phyloP scores from a whole-genome alignment of 37 sponge, comb jelly and placozoan species.

The Haliclona indistincta region DNA sequence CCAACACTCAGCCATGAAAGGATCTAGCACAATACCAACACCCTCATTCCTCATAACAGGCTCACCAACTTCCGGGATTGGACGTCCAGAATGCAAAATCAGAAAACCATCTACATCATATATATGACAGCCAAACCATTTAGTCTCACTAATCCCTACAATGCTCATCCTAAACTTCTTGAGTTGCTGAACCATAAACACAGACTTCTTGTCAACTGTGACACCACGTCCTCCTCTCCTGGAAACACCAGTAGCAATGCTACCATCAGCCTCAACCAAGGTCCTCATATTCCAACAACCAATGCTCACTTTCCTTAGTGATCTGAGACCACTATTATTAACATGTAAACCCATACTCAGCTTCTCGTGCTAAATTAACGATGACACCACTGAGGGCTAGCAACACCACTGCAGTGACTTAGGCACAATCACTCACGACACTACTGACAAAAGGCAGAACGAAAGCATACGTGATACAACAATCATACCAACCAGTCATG shows the following conservation, averaged over 20 bases:
- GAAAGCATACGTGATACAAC: too few species aligned
- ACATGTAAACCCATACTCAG: neutral
- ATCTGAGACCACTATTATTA: too few species aligned
- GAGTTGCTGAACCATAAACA: too few species aligned
- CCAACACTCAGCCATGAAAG: constrained; percentile 1
- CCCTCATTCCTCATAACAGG: constrained; percentile 13
- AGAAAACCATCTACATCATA: constrained; percentile 20
- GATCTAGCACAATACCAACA: constrained; percentile 21
- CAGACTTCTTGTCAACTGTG: too few species aligned
- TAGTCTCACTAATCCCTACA: constrained; percentile 18
- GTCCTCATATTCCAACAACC: too few species aligned
- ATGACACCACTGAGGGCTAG: constrained; percentile 19
- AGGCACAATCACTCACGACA: too few species aligned
- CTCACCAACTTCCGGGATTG: neutral
- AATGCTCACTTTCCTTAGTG: too few species aligned
- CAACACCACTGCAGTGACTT: constrained; percentile 31
- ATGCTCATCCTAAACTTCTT: neutral
- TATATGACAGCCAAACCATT: constrained; percentile 14
- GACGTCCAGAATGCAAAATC: constrained; percentile 9
- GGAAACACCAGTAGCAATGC: too few species aligned
- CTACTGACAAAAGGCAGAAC: constrained; percentile 7
- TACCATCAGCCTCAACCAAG: too few species aligned
- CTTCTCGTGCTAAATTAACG: neutral
- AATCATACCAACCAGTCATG: neutral
- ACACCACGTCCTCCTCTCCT: too few species aligned